A percentile compares a stretch with the other conserved stretches of the same genome.
phyloP scores from a whole-genome alignment of 2,888 invertebrate species.

The Drosophila mulleri region DNA sequence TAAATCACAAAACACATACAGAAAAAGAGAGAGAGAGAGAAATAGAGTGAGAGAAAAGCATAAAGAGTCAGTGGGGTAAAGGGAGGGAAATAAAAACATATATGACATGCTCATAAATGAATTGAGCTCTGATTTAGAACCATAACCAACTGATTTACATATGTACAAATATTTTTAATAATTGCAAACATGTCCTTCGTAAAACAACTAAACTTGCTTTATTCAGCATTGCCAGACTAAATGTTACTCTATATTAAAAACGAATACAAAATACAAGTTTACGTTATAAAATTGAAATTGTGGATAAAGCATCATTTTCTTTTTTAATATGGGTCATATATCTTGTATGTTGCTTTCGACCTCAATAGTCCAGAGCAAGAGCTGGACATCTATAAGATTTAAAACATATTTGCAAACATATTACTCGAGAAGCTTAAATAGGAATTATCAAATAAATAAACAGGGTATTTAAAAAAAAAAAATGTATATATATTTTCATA shows the following conservation, averaged over 20 bases:
- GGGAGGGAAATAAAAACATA: not conserved
- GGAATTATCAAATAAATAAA: too few species aligned
- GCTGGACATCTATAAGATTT: not conserved
- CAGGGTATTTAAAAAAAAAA: not conserved
- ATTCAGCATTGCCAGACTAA: too few species aligned
- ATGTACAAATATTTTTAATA: constrained; percentile 6
- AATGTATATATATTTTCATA: not conserved
- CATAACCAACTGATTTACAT: constrained; percentile 1
- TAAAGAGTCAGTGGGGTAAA: not conserved
- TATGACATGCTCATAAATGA: constrained; percentile 7
- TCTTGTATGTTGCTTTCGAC: too few species aligned
- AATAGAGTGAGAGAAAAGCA: not conserved
- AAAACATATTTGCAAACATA: not conserved
- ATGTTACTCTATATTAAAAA: too few species aligned
- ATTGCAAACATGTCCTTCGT: not conserved
- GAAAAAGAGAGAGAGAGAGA: too few species aligned
- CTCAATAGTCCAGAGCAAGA: too few species aligned
- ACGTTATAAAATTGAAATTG: too few species aligned
- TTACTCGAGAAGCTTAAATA: too few species aligned
- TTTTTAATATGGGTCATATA: too few species aligned
- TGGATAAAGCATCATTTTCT: too few species aligned
- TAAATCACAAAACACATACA: constrained; percentile 8
- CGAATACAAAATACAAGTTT: too few species aligned
- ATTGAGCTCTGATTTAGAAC: constrained; percentile 7
- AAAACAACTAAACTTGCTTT: not conserved